Evolutionary conservation across 2,888 invertebrate species (phyloP), one percentile per base, ranked within the genome.

Genomic region (Chrysolina americana): DNA sequence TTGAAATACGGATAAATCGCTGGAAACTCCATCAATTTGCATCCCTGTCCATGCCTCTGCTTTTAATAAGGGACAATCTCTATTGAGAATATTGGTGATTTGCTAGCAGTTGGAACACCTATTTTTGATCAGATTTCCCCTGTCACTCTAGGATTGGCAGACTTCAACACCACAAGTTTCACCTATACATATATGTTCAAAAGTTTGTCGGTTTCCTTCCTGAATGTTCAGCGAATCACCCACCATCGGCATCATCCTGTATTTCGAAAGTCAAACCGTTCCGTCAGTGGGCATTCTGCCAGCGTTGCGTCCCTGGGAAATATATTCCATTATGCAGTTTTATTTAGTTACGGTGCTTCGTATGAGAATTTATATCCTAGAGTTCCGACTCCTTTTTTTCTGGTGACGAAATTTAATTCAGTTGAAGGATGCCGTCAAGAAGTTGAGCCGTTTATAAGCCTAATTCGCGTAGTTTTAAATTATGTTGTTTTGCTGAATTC

Each of bases 241-340:
- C 17, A n/a, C 17, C 8, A 3, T 48, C 17, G 8, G 5, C 10
- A 48, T 9, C 36, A 47, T 56, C 56, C 11, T 56, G 19, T 19
- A 21, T 56, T 21, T 23, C 21, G 56, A 13, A 23, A 17, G 21
- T n/a, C n/a, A n/a, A n/a, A n/a, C n/a, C n/a, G n/a, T n/a, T n/a
- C n/a, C n/a, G n/a, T n/a, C n/a, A n/a, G n/a, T n/a, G n/a, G n/a
- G n/a, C n/a, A 73, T 73, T 73, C 63, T 53, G 68, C 68, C 36
- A 56, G 64, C 68, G 68, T 41, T 13, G 68, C 68, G 41, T 53
- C 68, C 59, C 28, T 19, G 53, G 56, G 13, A 59, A 70, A 70
- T 70, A 66, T 70, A 65, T 74, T 74, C 44, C 41, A 66, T 73
- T 73, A 65, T 63, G 56, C 64, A 68, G 41, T 71, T 68, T 53